Conservation (phyloP, 2,797 vertebrate genomes). For the Spinibarbus caldwelli region DNA sequence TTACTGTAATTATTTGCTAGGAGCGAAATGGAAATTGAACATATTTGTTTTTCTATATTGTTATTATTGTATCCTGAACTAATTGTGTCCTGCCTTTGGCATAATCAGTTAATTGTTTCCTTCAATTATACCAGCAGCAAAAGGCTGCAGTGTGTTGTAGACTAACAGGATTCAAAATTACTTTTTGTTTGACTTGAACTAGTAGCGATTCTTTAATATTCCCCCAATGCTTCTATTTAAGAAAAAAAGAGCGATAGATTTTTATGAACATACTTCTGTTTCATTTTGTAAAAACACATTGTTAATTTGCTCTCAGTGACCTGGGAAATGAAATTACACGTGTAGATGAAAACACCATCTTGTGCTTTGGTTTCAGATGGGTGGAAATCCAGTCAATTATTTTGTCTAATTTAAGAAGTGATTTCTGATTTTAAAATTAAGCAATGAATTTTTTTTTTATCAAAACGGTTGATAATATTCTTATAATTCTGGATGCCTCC, state of each 20-base stretch:
- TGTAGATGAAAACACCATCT: neutral
- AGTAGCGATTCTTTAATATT: neutral
- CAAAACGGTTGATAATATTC: neutral
- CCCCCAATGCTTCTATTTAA: neutral
- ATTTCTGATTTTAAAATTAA: neutral
- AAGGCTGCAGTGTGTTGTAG: conserved; percentile 1
- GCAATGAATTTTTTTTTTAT: neutral
- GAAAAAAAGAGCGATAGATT: neutral
- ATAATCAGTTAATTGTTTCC: conserved; percentile 68
- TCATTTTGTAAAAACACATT: conserved; percentile 2
- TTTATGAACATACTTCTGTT: conserved; percentile 9
- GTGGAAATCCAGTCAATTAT: neutral
- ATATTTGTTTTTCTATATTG: conserved; percentile 64
- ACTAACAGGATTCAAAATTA: conserved; percentile 1
- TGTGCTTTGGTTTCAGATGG: neutral
- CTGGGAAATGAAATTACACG: neutral
- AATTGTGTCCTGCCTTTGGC: conserved; percentile 64
- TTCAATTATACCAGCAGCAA: conserved; percentile 26
- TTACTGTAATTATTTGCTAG: conserved; percentile 68
- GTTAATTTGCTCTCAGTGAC: neutral
- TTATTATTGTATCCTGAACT: conserved; percentile 62
- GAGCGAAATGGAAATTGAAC: conserved; percentile 64
- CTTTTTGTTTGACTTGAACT: conserved; percentile 9
- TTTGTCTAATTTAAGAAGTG: neutral
- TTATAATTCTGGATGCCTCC: neutral